Evolutionary conservation across 2,113 vertebrate genomes (phyloP), one percentile per base, ranked within the genome.

Genomic region (Bufo gargarizans): DNA sequence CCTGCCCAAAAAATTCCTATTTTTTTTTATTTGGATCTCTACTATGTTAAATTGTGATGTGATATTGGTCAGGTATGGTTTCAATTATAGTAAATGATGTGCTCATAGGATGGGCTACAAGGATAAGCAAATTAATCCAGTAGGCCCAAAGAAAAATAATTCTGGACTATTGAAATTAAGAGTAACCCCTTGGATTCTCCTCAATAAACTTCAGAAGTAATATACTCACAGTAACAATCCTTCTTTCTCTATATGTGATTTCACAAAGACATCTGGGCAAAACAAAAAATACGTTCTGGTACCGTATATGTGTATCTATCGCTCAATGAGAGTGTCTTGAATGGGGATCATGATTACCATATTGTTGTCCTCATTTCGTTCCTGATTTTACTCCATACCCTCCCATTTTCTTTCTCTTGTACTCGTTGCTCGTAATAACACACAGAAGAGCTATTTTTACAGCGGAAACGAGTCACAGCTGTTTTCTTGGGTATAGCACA

Each of bases 361-460:
- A 49, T 82, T 82, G 33, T 82, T 65, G n/a, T 17, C 19, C 59
- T 45, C 2, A 19, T n/a, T 53, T 80, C 14, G 63, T 49, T 19
- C 12, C 79, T 49, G 33, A 45, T 45, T 61, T 19, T 63, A 17
- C 79, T 43, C 58, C 17, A 16, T 19, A 61, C 58, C 58, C 10
- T 58, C 43, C 4, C 16, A 10, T 61, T 63, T 81, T 17, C 43
- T 82, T 20, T 13, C 43, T 65, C 33, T 45, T n/a, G 80, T 63
- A 47, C 4, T 47, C 10, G 7, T 43, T n/a, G 33, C 33, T 59
- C 9, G 79, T 82, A 61, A 10, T 22, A 43, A 17, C 9, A 59
- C 19, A 19, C 13, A 58, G 77, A 43, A 63, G 2, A 53, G 12
- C 16, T 86, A 77, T 86, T 86, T 86, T 58, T 76, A 59, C 20